Conservation (phyloP, 2,113 vertebrate genomes). For the Chelonoidis abingdonii region DNA sequence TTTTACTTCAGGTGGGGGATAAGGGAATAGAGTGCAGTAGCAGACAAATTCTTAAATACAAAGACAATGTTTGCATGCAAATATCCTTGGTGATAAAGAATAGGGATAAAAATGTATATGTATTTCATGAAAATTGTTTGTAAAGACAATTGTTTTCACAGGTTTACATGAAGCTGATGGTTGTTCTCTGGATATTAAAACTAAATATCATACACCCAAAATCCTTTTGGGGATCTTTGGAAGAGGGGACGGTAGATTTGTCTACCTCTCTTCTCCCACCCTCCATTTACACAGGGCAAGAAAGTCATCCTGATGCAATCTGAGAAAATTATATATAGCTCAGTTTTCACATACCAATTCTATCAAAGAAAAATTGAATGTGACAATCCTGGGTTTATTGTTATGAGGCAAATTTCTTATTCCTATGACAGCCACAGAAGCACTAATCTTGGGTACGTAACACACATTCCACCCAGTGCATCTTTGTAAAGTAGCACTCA, state of each 20-base stretch:
- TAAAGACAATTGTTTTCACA: slow-evolving; percentile 27
- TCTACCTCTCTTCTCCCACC: background rate
- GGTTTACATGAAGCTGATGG: slow-evolving; percentile 36
- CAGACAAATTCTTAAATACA: slow-evolving; percentile 31
- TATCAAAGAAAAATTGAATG: background rate
- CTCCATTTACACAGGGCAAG: background rate
- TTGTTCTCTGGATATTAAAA: background rate
- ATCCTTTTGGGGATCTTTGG: background rate
- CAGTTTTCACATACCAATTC: background rate
- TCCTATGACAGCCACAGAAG: background rate
- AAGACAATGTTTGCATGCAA: slow-evolving; percentile 44
- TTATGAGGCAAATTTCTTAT: background rate
- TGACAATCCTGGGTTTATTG: fast-evolving
- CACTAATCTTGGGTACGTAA: background rate
- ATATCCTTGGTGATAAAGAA: slow-evolving; percentile 26
- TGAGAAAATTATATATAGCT: background rate
- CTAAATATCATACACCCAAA: background rate
- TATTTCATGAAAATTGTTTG: slow-evolving; percentile 57
- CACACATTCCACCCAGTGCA: slow-evolving; percentile 21
- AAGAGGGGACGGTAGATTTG: background rate
- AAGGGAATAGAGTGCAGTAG: slow-evolving; percentile 28
- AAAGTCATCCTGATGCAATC: background rate
- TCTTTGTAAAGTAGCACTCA: background rate
- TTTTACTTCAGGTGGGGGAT: slow-evolving; percentile 12
- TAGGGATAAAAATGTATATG: slow-evolving; percentile 24